Conservation (phyloP, 2,113 vertebrate genomes). For the Sciurus niger region DNA sequence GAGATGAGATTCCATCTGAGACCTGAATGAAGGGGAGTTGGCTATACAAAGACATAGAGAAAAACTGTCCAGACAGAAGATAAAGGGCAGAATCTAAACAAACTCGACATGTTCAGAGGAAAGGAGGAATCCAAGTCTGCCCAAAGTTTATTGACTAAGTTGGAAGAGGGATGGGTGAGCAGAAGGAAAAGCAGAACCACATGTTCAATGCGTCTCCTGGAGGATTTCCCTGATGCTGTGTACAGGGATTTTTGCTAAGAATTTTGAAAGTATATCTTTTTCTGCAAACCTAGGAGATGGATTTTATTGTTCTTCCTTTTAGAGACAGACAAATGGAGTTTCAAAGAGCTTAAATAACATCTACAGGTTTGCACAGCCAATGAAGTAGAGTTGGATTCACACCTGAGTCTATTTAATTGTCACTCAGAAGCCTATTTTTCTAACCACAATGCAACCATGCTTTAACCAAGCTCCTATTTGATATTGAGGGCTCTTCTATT, state of each 20-base stretch:
- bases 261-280: neutral
- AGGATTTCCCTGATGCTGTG: neutral
- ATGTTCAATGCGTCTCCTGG: neutral
- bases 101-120: neutral
- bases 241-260: neutral
- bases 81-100: neutral
- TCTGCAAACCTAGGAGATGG: neutral
- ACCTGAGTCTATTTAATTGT: neutral
- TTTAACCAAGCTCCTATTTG: neutral
- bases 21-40: neutral
- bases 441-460: too few relatives aligned
- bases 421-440: neutral
- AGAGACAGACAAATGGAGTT: neutral
- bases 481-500: neutral
- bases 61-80: neutral
- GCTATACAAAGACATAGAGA: neutral
- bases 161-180: neutral
- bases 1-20: neutral
- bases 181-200: fast-evolving
- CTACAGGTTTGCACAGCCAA: neutral
- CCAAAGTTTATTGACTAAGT: neutral
- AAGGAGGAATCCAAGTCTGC: neutral
- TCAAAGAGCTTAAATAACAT: neutral
- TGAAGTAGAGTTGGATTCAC: neutral
- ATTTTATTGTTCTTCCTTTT: neutral